phyloP scores from a whole-genome alignment of 2,797 vertebrate species.

The Oophaga sylvatica region DNA sequence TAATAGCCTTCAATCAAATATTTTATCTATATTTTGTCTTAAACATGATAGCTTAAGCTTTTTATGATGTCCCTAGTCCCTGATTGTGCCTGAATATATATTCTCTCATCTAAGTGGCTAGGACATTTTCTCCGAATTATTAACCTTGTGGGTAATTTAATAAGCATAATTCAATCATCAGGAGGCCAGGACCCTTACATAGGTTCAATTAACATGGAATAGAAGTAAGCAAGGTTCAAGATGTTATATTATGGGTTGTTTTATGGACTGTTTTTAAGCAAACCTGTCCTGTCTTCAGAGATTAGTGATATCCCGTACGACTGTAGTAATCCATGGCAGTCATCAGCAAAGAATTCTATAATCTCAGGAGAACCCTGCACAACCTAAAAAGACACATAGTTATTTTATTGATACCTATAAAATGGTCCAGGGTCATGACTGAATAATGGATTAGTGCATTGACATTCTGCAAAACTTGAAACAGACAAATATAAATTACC shows the following conservation, averaged over 20 bases:
- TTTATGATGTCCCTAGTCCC: not conserved
- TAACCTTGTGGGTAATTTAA: slow-evolving; percentile 9
- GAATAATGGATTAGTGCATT: not conserved
- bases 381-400: slow-evolving; percentile 71
- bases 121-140: not conserved
- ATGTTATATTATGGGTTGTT: not conserved
- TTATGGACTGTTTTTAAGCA: not conserved
- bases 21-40: not conserved
- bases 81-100: not conserved
- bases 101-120: slow-evolving; percentile 5
- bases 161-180: not conserved
- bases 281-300: slow-evolving; percentile 76
- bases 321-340: slow-evolving; percentile 75
- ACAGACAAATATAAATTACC: not conserved
- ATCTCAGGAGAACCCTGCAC: slow-evolving; percentile 83
- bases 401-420: not conserved
- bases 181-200: not conserved
- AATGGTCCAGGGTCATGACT: not conserved
- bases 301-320: slow-evolving; percentile 69
- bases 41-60: not conserved
- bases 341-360: slow-evolving; percentile 77
- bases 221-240: not conserved
- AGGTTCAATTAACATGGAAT: not conserved
- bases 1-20: slow-evolving; percentile 22
- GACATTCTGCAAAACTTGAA: not conserved